A percentile compares a stretch with the other conserved stretches of the same genome.
Conservation (phyloP, 2,113 vertebrate species). For the Campylomormyrus numenius region DNA sequence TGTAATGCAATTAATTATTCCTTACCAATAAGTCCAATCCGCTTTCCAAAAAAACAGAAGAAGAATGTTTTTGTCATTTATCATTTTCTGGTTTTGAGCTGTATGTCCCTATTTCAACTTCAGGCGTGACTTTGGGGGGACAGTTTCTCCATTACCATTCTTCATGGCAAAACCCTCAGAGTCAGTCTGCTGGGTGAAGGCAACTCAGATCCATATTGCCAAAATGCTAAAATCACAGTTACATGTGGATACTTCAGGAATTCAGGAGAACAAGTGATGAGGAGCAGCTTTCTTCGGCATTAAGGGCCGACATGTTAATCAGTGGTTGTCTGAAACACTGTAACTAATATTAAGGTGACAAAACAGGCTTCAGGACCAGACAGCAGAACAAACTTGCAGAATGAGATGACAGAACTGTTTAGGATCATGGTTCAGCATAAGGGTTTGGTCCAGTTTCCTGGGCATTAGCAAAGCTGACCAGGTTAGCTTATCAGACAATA, state of each 20-base stretch:
- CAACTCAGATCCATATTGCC: background rate
- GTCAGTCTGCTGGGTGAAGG: background rate
- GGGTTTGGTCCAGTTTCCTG: background rate
- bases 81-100: background rate
- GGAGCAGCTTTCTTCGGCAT: constrained; percentile 20
- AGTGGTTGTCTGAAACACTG: background rate
- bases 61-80: background rate
- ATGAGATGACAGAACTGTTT: background rate
- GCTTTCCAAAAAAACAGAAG: background rate
- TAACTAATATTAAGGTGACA: constrained; percentile 17
- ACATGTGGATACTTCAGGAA: constrained; percentile 22
- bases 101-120: background rate
- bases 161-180: constrained; percentile 1
- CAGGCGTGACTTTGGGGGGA: background rate
- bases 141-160: background rate
- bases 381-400: background rate
- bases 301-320: background rate
- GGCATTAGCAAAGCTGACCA: background rate
- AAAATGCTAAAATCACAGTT: constrained; percentile 27
- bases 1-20: background rate
- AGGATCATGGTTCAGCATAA: background rate
- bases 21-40: background rate
- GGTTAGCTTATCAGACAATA: background rate
- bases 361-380: background rate
- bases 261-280: constrained; percentile 27